phyloP scores from a whole-genome alignment of 2,113 vertebrate genomes.

The Pedetes capensis region DNA sequence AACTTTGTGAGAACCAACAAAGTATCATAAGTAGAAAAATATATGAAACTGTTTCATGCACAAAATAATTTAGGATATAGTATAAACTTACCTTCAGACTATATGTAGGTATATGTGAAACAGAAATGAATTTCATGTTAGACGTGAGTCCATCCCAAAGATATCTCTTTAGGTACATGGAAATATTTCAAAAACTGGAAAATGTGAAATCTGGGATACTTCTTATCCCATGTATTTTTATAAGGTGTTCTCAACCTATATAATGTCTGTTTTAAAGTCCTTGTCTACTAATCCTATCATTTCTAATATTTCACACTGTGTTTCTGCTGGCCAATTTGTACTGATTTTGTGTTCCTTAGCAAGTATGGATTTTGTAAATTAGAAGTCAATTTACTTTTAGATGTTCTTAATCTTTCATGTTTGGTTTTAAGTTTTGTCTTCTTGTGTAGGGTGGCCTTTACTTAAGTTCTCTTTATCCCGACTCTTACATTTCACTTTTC shows the following conservation, averaged over 20 bases:
- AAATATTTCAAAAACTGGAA: not conserved
- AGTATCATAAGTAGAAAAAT: not conserved
- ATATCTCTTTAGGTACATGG: not conserved
- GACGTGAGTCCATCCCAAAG: not conserved
- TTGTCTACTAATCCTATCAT: not conserved
- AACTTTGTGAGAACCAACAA: not conserved
- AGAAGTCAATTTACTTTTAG: not conserved
- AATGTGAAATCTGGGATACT: not conserved
- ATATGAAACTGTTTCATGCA: not conserved
- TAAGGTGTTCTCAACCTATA: too few relatives aligned
- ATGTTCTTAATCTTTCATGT: not conserved
- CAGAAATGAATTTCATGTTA: not conserved
- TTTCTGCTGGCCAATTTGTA: not conserved
- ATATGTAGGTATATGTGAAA: not conserved
- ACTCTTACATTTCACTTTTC: not conserved
- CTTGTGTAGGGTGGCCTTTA: not conserved
- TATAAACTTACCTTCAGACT: not conserved
- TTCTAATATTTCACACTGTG: not conserved
- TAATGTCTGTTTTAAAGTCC: not conserved
- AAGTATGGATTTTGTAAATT: not conserved
- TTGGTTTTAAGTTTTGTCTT: not conserved
- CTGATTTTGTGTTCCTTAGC: not conserved
- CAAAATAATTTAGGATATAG: not conserved
- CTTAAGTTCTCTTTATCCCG: not conserved
- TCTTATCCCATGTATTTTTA: not conserved